Evolutionary conservation across 2,888 invertebrate genomes (phyloP).

Genomic region (Euspilapteryx auroguttella): DNA sequence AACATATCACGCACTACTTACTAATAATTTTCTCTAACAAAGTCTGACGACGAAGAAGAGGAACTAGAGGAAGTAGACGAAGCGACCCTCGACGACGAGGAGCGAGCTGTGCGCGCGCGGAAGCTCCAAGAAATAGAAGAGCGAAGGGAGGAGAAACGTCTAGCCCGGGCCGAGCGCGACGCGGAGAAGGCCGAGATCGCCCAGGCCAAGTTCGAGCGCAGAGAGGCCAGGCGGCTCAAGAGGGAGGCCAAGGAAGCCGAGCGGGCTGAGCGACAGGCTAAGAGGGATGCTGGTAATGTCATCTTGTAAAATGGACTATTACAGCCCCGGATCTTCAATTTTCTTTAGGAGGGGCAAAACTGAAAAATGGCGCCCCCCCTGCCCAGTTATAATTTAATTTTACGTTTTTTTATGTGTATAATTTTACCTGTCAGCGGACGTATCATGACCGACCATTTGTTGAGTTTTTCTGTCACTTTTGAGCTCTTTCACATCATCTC

Average conservation of each 20-base stretch:
- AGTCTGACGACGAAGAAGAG: conserved; percentile 29
- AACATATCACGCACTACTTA: too few relatives aligned
- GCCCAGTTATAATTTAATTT: too few relatives aligned
- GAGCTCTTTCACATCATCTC: too few relatives aligned
- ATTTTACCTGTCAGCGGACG: too few relatives aligned
- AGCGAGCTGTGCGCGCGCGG: conserved; percentile 25
- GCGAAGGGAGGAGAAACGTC: conserved; percentile 20
- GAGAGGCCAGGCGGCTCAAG: conserved; percentile 28
- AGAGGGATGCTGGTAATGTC: conserved; percentile 30
- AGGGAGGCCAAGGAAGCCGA: conserved; percentile 28
- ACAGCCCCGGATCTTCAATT: too few relatives aligned
- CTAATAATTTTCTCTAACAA: too few relatives aligned
- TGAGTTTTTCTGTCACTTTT: too few relatives aligned
- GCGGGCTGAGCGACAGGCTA: conserved; percentile 23
- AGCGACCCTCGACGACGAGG: conserved; percentile 36
- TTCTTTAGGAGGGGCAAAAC: too few relatives aligned
- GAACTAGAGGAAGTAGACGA: conserved; percentile 42
- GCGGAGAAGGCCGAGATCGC: conserved; percentile 21
- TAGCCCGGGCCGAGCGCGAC: conserved; percentile 21
- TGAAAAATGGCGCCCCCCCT: too few relatives aligned
- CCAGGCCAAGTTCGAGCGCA: conserved; percentile 26
- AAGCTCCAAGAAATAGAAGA: conserved; percentile 21
- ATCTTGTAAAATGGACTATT: conserved; percentile 10
- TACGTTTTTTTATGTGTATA: too few relatives aligned
- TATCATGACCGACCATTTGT: too few relatives aligned